These are phyloP conservation scores for Atopsyche davidsoni DNA, from an alignment of 1,140 invertebrate genomes.

Conservation along the genomic window DNA sequence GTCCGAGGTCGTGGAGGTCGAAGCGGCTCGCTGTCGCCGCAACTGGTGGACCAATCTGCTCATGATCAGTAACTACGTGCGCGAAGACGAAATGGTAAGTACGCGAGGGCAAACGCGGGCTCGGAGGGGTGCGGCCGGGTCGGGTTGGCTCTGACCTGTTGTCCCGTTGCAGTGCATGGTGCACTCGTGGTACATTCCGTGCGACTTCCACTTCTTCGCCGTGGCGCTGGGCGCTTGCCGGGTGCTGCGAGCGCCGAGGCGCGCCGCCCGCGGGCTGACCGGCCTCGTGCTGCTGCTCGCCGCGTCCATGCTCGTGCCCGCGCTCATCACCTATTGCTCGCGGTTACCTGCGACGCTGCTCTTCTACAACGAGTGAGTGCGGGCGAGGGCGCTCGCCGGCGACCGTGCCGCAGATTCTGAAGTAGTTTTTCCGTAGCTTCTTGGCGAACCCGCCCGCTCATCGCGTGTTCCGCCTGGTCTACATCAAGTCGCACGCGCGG, in stretches of 20 bases:
- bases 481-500: conserved; percentile 50
- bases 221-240: conserved; percentile 53
- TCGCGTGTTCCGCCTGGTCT: conserved; percentile 43
- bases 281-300: conserved; percentile 30
- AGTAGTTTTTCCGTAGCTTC: conserved; percentile 30
- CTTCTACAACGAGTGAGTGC: conserved; percentile 46
- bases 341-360: conserved; percentile 42
- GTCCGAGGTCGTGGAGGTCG: conserved; percentile 27
- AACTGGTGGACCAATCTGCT: conserved; percentile 55
- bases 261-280: conserved; percentile 27
- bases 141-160: too few relatives aligned
- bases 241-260: conserved; percentile 41
- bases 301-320: conserved; percentile 38
- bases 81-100: conserved; percentile 39
- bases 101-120: too few relatives aligned
- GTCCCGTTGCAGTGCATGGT: conserved; percentile 65
- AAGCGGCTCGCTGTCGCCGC: conserved; percentile 34
- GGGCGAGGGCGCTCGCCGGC: neutral
- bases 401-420: neutral
- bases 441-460: conserved; percentile 41
- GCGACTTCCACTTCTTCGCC: conserved; percentile 69
- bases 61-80: conserved; percentile 54
- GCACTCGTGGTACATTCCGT: conserved; percentile 69
- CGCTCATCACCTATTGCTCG: conserved; percentile 43
- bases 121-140: too few relatives aligned